Base-by-base conservation (phyloP, 2,888 invertebrate species). In the Archips crataeganus region DNA sequence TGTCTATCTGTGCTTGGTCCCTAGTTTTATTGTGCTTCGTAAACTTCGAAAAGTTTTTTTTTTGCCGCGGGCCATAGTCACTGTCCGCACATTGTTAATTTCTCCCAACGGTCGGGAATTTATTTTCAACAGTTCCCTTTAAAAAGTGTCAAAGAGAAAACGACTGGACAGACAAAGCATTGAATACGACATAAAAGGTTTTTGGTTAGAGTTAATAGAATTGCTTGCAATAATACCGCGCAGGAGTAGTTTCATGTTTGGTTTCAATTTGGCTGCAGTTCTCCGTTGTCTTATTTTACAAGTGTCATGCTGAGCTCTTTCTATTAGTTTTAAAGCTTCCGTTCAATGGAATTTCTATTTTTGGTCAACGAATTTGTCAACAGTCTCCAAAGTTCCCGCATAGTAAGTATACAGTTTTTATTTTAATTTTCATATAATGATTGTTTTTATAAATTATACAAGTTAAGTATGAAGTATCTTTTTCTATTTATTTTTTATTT, bases 11-110 rank as follows among this genome's bases (percentile, higher is more conserved):
- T 81, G 71, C 82, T 82, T 80, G 75, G 81, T 79, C 82, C 80
- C 85, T 79, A 79, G 79, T 89, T 90, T 90, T 91, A 90, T 89
- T 88, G 84, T 81, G 63, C 82, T 76, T 80, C 80, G 81, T 81
- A 84, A 87, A 84, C 81, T 86, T 88, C 82, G 77, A 83, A 85
- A 88, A 79, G 79, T 82, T 87, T 88, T 73, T 87, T 88, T 74
- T 89, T 85, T 85, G 83, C 79, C 80, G 78, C 70, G 77, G 72
- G 81, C 86, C 77, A 84, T 79, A 84, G 83, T 84, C 87, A 86
- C 84, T 83, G 77, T 74, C 79, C 80, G 77, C 78, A 81, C 84
- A 86, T 87, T 89, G 87, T 87, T 60, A 83, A 84, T 84, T 83
- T 84, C 81, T 82, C 79, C 82, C 78, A 77, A 78, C 75, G 75